phyloP scores from a whole-genome alignment of 2,113 vertebrate genomes.

The Antigone vipio region DNA sequence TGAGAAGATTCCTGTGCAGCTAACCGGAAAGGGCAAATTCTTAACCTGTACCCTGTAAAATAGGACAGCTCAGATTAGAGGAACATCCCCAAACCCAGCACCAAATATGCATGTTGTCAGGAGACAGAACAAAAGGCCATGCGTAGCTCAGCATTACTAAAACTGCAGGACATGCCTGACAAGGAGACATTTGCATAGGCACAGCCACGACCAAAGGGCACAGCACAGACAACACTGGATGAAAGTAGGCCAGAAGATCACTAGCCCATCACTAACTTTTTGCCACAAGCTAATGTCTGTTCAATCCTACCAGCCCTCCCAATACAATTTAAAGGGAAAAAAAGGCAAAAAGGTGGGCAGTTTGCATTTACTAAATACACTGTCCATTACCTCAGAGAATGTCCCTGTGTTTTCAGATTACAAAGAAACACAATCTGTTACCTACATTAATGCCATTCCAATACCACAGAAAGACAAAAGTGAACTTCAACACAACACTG shows the following conservation, averaged over 20 bases:
- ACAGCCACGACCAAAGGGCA: background rate
- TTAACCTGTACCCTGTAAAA: background rate
- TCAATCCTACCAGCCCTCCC: background rate
- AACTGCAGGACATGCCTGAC: background rate
- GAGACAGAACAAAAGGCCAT: background rate
- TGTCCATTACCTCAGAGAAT: background rate
- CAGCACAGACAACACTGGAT: background rate
- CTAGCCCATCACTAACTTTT: background rate
- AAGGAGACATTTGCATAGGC: background rate
- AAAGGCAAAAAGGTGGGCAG: background rate
- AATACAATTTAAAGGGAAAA: background rate
- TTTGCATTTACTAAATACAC: background rate
- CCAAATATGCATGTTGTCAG: background rate
- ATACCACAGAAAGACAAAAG: background rate
- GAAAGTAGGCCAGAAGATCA: background rate
- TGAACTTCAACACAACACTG: background rate
- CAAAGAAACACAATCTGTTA: background rate
- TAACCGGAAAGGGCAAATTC: background rate
- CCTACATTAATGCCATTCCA: background rate
- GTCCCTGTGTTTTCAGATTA: background rate
- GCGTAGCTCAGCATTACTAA: rapidly evolving
- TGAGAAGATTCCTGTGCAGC: background rate
- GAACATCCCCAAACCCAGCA: background rate
- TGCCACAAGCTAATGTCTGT: background rate
- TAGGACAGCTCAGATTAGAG: background rate